These are phyloP conservation scores for Dasyprocta punctata DNA, from an alignment of 2,113 vertebrate genomes.

Conservation along the genomic window DNA sequence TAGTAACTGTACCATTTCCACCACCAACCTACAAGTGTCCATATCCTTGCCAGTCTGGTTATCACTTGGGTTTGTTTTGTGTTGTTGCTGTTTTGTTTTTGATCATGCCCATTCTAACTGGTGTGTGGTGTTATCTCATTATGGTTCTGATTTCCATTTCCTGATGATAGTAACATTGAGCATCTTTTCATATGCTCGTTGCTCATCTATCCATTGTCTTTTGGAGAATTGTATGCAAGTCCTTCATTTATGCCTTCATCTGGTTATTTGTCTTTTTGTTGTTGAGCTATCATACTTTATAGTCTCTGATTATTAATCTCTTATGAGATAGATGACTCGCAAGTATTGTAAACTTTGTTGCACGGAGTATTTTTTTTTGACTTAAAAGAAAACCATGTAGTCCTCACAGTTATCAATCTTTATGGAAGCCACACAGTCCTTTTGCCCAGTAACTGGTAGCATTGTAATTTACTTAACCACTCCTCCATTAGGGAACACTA, in stretches of 20 bases:
- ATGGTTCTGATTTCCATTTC: not conserved
- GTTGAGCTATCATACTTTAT: not conserved
- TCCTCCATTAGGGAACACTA: not conserved
- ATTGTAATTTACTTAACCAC: too few species aligned
- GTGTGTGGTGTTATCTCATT: not conserved
- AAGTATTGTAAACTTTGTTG: not conserved
- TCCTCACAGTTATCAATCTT: not conserved
- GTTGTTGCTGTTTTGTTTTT: not conserved
- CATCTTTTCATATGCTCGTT: not conserved
- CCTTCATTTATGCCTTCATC: not conserved
- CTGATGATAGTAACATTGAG: not conserved
- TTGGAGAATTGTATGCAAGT: not conserved
- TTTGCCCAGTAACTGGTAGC: not conserved
- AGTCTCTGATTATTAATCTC: not conserved
- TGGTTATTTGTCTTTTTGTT: not conserved
- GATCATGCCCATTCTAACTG: not conserved
- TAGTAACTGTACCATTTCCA: not conserved
- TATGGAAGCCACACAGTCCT: not conserved
- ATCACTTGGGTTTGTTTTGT: not conserved
- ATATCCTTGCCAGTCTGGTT: not conserved
- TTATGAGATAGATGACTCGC: not conserved
- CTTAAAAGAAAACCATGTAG: not conserved
- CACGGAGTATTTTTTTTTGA: not conserved
- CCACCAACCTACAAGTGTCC: not conserved
- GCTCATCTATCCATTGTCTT: not conserved